Conservation (phyloP, 2,113 vertebrate genomes). For the Myrmecobius fasciatus region DNA sequence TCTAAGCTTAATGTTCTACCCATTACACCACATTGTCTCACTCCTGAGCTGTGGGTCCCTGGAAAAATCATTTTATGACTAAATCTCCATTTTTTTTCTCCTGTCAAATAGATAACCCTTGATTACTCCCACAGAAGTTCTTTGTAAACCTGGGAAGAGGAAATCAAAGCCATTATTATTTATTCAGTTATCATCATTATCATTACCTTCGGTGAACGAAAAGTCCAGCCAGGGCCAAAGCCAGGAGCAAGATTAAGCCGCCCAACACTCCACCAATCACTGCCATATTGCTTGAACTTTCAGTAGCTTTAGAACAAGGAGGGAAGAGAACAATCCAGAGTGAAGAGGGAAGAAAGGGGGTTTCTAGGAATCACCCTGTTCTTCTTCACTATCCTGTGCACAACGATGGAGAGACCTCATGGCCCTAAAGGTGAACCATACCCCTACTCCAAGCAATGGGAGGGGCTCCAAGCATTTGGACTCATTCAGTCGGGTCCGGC, state of each 20-base stretch:
- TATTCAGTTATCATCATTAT: neutral
- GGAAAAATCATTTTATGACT: neutral
- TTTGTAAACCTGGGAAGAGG: neutral
- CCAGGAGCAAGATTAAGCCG: slow-evolving; percentile 80
- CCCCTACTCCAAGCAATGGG: neutral
- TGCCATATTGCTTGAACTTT: slow-evolving; percentile 80
- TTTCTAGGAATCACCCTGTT: neutral
- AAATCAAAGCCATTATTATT: too few relatives aligned
- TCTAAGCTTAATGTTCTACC: neutral
- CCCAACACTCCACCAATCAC: slow-evolving; percentile 81
- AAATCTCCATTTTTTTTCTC: neutral
- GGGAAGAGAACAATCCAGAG: neutral
- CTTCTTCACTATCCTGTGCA: neutral
- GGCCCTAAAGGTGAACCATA: neutral
- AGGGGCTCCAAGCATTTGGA: neutral
- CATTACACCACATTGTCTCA: neutral
- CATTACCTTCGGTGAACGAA: slow-evolving; percentile 88
- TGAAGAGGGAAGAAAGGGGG: neutral
- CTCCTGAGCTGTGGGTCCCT: neutral
- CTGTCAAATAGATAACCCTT: neutral
- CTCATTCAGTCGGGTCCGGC: too few relatives aligned
- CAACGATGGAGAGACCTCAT: neutral
- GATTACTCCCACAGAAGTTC: neutral
- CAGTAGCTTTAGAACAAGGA: slow-evolving; percentile 29
- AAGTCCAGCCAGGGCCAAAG: slow-evolving; percentile 83